Conservation (phyloP, 2,888 invertebrate species). For the Helobdella robusta region DNA sequence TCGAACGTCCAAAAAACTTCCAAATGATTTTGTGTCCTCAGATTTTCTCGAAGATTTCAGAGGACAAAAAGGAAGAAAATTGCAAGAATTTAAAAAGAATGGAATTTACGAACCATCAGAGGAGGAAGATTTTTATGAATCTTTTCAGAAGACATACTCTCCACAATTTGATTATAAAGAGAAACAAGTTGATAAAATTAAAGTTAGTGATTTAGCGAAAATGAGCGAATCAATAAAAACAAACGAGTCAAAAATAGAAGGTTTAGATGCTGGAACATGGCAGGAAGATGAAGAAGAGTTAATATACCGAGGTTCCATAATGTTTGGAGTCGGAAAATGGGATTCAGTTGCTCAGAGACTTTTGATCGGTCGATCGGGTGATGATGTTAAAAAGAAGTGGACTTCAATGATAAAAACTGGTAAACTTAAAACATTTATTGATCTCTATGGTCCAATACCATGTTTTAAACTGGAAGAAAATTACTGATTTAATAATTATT, state of each 20-base stretch:
- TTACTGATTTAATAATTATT: too few species aligned
- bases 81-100: too few species aligned
- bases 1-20: slow-evolving; percentile 5
- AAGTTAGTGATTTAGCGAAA: not conserved
- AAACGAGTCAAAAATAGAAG: slow-evolving; percentile 5
- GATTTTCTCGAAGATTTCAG: not conserved
- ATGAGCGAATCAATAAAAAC: not conserved
- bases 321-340: slow-evolving; percentile 21
- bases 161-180: slow-evolving; percentile 4
- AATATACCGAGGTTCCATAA: slow-evolving; percentile 14
- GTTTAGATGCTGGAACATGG: too few species aligned
- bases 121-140: too few species aligned
- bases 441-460: not conserved
- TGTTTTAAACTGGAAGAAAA: not conserved
- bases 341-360: slow-evolving; percentile 6
- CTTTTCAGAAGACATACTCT: too few species aligned
- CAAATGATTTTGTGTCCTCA: slow-evolving; percentile 7
- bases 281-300: slow-evolving; percentile 20
- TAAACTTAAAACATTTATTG: slow-evolving; percentile 11
- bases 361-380: not conserved
- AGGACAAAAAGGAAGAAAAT: not conserved
- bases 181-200: slow-evolving; percentile 1
- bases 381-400: slow-evolving; percentile 23
- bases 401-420: slow-evolving; percentile 19
- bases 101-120: too few species aligned